Conservation (phyloP, 2,797 vertebrate species). For the Coluber constrictor region DNA sequence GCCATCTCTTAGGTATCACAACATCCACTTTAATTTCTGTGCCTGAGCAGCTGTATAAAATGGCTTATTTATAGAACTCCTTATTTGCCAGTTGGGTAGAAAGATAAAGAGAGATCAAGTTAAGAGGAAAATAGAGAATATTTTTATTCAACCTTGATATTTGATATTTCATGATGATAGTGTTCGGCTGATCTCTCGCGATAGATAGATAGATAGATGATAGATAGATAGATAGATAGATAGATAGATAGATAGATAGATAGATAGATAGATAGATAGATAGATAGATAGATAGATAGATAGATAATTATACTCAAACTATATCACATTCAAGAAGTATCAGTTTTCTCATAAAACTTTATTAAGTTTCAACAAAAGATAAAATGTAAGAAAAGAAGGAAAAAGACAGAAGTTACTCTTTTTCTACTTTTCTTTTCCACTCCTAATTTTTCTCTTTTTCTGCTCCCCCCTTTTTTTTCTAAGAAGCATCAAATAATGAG, state of each 20-base stretch:
- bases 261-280: no score
- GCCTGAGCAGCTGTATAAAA: not conserved
- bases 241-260: not conserved
- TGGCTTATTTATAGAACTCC: not conserved
- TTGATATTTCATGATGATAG: not conserved
- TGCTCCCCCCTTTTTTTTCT: no score
- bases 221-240: not conserved
- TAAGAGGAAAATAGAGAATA: not conserved
- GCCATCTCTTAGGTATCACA: not conserved
- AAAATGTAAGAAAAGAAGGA: no score
- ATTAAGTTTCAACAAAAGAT: no score
- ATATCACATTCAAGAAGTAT: no score
- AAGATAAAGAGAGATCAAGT: not conserved
- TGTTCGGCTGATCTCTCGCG: not conserved
- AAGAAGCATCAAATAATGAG: not conserved
- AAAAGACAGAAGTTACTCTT: no score
- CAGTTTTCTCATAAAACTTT: no score
- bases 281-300: no score
- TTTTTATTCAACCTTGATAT: not conserved
- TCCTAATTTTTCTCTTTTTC: no score
- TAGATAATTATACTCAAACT: no score
- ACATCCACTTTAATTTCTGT: not conserved
- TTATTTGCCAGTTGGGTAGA: not conserved
- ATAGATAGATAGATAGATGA: not conserved
- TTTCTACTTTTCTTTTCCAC: no score